These are phyloP conservation scores for Gasteruption jaculator DNA, from an alignment of 2,888 invertebrate species.

Conservation along the genomic window DNA sequence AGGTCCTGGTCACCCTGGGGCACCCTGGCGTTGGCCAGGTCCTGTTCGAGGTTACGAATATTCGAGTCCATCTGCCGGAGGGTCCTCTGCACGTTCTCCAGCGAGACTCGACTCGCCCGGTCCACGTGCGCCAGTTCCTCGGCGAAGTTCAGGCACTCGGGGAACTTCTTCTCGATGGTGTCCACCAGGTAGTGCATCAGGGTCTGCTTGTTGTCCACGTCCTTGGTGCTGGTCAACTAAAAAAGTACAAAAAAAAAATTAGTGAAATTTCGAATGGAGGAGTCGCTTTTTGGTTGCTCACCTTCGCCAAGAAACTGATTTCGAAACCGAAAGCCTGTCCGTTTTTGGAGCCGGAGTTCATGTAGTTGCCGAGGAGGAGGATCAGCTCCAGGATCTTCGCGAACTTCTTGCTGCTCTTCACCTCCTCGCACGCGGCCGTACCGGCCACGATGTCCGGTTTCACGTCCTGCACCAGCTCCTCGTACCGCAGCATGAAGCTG, in stretches of 20 bases:
- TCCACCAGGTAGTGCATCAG: conserved; percentile 89
- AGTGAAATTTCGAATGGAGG: conserved; percentile 13
- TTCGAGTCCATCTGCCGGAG: conserved; percentile 83
- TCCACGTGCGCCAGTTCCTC: conserved; percentile 91
- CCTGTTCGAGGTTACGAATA: conserved; percentile 84
- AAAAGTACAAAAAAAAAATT: conserved; percentile 3
- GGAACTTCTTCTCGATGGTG: conserved; percentile 82
- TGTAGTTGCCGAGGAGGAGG: conserved; percentile 88
- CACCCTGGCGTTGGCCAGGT: conserved; percentile 78
- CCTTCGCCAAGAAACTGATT: conserved; percentile 92
- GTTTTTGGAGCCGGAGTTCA: conserved; percentile 93
- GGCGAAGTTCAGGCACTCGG: conserved; percentile 75
- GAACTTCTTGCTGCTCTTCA: conserved; percentile 85
- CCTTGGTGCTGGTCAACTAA: conserved; percentile 83
- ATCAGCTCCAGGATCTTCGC: conserved; percentile 85
- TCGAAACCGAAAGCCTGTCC: conserved; percentile 95
- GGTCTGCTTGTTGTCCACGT: conserved; percentile 87
- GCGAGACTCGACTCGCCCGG: conserved; percentile 79
- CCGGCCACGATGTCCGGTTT: conserved; percentile 94
- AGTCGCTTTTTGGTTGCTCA: conserved; percentile 50
- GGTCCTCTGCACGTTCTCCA: conserved; percentile 76
- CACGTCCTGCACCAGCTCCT: conserved; percentile 80
- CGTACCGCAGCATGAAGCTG: conserved; percentile 82
- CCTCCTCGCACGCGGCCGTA: conserved; percentile 93
- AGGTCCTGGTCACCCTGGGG: conserved; percentile 78